Percentiles rank a stretch among this genome's conserved stretches.
Conservation (phyloP, 2,113 vertebrate genomes). For the Oceanodroma tethys region DNA sequence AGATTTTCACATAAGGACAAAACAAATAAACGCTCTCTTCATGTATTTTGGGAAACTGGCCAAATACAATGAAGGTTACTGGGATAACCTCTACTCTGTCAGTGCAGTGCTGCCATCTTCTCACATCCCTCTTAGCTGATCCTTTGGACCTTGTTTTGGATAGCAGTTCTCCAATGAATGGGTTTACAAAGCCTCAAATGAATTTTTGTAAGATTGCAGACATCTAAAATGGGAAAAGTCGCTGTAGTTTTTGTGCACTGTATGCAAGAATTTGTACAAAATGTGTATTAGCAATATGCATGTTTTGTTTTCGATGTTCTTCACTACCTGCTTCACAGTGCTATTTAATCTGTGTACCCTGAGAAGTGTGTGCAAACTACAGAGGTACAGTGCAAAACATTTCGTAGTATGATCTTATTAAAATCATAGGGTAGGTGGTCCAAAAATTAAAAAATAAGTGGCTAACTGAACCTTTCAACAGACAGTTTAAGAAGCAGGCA, state of each 20-base stretch:
- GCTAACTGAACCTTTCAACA: background rate
- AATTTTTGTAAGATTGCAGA: background rate
- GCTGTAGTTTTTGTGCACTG: background rate
- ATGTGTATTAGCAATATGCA: rapidly evolving
- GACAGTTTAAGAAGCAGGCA: background rate
- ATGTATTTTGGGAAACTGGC: background rate
- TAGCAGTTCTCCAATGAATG: background rate
- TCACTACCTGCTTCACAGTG: background rate
- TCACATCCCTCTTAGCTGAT: background rate
- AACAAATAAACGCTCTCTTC: background rate
- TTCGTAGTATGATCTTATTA: background rate
- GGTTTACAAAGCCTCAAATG: background rate
- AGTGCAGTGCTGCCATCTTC: background rate
- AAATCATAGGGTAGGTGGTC: background rate
- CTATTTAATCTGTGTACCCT: background rate
- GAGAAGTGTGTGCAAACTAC: background rate
- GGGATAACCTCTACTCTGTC: background rate
- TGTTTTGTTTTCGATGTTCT: background rate
- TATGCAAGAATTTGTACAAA: background rate
- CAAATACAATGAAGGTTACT: background rate
- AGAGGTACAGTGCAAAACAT: background rate
- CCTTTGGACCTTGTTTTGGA: background rate
- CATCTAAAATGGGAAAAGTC: background rate
- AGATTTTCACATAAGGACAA: background rate
- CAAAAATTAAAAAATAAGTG: background rate